A percentile compares a stretch with the other conserved stretches of the same genome.
These are phyloP conservation scores for Caenorhabditis sinica DNA, from an alignment of 2,888 invertebrate genomes.

Conservation along the genomic window DNA sequence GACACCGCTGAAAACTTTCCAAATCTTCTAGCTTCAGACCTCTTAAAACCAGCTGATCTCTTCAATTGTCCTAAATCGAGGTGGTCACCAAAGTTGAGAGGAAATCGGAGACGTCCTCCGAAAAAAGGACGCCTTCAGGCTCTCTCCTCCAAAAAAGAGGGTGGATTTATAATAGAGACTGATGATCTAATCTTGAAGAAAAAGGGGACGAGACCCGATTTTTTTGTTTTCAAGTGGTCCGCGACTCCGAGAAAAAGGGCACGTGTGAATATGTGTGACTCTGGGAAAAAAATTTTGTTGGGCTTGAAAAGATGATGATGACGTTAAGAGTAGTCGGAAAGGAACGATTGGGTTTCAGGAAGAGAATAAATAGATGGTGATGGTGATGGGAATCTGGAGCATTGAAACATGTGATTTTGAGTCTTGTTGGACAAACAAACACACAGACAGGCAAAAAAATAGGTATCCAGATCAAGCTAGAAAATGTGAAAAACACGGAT, in stretches of 20 bases:
- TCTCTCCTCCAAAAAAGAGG: slow-evolving; percentile 1
- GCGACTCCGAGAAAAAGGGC: slow-evolving; percentile 1
- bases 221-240: slow-evolving; percentile 29
- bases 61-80: slow-evolving; percentile 1
- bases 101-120: background rate
- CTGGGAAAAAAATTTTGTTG: background rate
- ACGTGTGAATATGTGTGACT: slow-evolving; percentile 10
- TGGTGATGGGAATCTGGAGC: background rate
- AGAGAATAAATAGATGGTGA: slow-evolving; percentile 5
- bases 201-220: slow-evolving; percentile 11
- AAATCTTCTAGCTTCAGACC: slow-evolving; percentile 39
- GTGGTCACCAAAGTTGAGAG: slow-evolving; percentile 1
- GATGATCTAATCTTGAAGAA: slow-evolving; percentile 48
- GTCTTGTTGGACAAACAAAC: too few species aligned
- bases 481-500: too few species aligned
- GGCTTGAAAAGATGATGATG: background rate
- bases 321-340: background rate
- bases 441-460: too few species aligned
- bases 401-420: background rate
- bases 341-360: slow-evolving; percentile 29
- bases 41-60: background rate
- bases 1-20: slow-evolving; percentile 9
- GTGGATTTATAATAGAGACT: slow-evolving; percentile 20
- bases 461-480: too few species aligned
- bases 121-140: too few species aligned